phyloP scores from a whole-genome alignment of 2,113 vertebrate genomes.

The Perca fluviatilis region DNA sequence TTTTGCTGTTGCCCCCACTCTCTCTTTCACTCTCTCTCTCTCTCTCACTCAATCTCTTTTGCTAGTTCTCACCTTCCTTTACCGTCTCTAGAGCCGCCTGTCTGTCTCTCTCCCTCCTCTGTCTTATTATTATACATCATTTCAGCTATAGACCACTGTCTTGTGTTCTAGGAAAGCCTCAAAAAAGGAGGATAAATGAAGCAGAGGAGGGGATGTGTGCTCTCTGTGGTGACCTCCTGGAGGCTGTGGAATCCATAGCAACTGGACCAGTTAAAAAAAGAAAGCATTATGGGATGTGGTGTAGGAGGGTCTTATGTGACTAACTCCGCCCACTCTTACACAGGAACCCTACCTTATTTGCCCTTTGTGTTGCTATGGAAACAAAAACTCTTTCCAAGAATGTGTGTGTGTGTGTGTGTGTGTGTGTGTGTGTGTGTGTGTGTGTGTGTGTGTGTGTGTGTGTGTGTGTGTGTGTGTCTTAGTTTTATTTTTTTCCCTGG shows the following conservation, averaged over 20 bases:
- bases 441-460: not conserved
- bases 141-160: conserved; percentile 45
- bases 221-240: conserved; percentile 62
- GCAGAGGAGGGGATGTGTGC: conserved; percentile 38
- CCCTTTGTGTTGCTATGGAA: conserved; percentile 75
- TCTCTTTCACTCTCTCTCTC: not conserved
- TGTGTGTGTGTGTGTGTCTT: conserved; percentile 1
- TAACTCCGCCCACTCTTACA: conserved; percentile 48
- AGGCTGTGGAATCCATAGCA: conserved; percentile 66
- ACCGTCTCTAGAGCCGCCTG: conserved; percentile 28
- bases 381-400: conserved; percentile 64
- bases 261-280: conserved; percentile 43
- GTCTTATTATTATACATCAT: conserved; percentile 72
- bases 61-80: conserved; percentile 35
- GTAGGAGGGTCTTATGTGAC: conserved; percentile 56
- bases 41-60: not conserved
- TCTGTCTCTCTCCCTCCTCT: conserved; percentile 34
- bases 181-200: conserved; percentile 34
- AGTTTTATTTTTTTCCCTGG: not conserved
- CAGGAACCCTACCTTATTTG: conserved; percentile 63
- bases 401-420: not conserved
- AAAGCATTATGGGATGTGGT: conserved; percentile 57
- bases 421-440: not conserved
- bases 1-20: conserved; percentile 18
- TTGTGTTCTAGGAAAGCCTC: conserved; percentile 54